Evolutionary conservation across 37 sponge, comb jelly and placozoan species (phyloP).

Genomic region (Beroe ovata): DNA sequence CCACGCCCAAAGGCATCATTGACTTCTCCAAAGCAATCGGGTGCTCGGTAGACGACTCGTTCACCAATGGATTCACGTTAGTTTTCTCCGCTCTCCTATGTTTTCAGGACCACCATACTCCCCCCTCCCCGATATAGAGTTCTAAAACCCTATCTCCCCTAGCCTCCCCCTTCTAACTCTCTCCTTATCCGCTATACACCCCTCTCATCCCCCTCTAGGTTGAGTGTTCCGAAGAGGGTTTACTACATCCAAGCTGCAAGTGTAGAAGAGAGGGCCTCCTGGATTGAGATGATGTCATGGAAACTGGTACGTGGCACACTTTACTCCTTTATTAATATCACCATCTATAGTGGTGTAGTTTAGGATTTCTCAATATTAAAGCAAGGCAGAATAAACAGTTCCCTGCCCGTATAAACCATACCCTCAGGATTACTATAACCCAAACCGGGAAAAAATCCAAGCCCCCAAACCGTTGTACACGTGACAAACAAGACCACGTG

Average conservation of each 20-base stretch:
- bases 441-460: not conserved
- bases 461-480: not conserved
- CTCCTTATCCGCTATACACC: no score
- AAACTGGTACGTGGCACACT: slow-evolving; percentile 15
- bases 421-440: slow-evolving; percentile 48
- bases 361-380: no score
- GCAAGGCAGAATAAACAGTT: not conserved
- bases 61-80: slow-evolving; percentile 47
- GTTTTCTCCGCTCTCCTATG: not conserved
- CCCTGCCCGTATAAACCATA: no score
- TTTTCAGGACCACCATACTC: not conserved
- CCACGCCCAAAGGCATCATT: not conserved
- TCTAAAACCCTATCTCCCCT: no score
- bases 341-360: no score
- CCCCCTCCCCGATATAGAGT: no score
- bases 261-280: not conserved
- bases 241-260: slow-evolving; percentile 59
- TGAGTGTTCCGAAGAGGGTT: not conserved
- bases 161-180: no score
- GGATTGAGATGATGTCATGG: slow-evolving; percentile 48
- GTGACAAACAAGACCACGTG: no score
- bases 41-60: slow-evolving; percentile 5
- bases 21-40: slow-evolving; percentile 25
- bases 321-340: no score
- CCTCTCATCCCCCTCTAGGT: no score